Evolutionary conservation across 2,888 invertebrate species (phyloP), one percentile per base, ranked within the genome.

Genomic region (Thecophora atra): DNA sequence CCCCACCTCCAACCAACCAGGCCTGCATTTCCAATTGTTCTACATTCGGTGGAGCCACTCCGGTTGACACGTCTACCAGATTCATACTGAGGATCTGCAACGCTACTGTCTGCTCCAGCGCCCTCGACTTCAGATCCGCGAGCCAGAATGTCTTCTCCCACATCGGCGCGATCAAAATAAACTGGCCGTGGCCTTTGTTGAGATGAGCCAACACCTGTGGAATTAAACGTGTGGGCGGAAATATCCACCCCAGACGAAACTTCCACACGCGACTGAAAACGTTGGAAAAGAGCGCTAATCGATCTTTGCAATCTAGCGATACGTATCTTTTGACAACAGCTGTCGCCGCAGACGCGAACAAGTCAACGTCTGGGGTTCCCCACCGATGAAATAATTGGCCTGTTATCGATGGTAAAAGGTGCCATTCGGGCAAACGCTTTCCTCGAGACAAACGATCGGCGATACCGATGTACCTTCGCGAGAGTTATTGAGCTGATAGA

Each of bases 71-170:
- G 26, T 26, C 58, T 13, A 58, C 58, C 26, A 26, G 26, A 24
- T 21, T 8, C 26, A 8, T 5, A 8, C 6, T 24, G 24, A 58
- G 58, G 26, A 26, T 26, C 7, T 21, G 11, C 8, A 58, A 26
- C 2, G 7, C 3, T 17, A 58, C 66, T 21, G 72, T 37, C 17
- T 30, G 17, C 42, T 67, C 15, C 56, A 72, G 30, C 26, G 66
- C 72, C 15, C 72, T 63, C 19, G 72, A 58, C 17, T 15, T 66
- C 15, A 70, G 37, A 67, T 74, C 74, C 37, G 62, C 17, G 62
- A 74, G 56, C 67, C 72, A 74, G 54, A 72, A 70, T 30, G 71
- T 71, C n/a, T 68, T 72, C 51, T 67, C 70, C 67, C 67, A 74
- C 62, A 26, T 7, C 15, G 70, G 70, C 24, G 69, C 71, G 28